Evolutionary conservation across 2,888 invertebrate species (phyloP), one percentile per base, ranked within the genome.

Genomic region (Eubasilissa splendida): DNA sequence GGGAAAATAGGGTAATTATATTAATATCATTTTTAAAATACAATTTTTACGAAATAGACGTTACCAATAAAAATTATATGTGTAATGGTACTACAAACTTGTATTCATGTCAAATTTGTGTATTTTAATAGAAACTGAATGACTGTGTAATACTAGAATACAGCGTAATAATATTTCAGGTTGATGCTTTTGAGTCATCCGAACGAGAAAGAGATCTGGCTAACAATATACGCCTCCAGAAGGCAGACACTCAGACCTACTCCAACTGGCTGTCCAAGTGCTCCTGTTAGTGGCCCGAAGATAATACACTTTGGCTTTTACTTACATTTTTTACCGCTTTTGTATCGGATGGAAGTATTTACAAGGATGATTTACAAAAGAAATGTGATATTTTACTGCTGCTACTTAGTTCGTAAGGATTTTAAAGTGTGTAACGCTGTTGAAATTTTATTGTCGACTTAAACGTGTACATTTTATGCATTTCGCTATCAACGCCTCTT

Each of bases 1-100:
- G 95, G 85, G 94, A 95, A 85, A 92, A 93, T 84, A 92, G 94
- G 89, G 95, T 95, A 89, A 89, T 87, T 84, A 31, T 8, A 50
- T 68, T 1, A 4, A 52, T 5, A 42, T 68, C 31, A 33, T 4
- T 74, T 12, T 74, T 74, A 7, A 42, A 42, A 42, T 42, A 42
- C 42, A 7, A 59, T 74, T 42, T 11, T 42, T 42, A 42, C 42
- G 42, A 42, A 42, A 42, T 42, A 7, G 1, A 4, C 42, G n/a
- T 22, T 22, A 22, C 22, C 22, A 22, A 22, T 22, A 22, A 22
- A 22, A 22, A 22, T 22, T 22, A 22, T 22, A 22, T 22, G 1
- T 22, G 22, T 1, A 22, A 22, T 22, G 22, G 1, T 22, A 22
- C 22, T 22, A 22, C 22, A 22, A 1, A 22, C 22, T 22, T 22